phyloP scores from a whole-genome alignment of 2,113 vertebrate genomes.

The Clinocottus analis region DNA sequence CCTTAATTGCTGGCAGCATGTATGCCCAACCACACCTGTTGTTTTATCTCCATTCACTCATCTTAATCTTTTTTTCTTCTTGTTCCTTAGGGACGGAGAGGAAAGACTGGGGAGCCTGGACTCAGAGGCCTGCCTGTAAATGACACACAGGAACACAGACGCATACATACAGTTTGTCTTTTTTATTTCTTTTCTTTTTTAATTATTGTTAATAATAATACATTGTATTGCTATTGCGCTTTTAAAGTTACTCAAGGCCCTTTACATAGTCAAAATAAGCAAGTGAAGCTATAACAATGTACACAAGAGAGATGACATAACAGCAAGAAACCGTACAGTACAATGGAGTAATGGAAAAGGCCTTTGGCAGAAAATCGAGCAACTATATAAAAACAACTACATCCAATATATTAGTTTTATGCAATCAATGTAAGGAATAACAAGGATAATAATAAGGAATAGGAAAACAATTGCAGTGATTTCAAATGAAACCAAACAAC shows the following conservation, averaged over 20 bases:
- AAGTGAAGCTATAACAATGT: too few species aligned
- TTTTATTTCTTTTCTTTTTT: background rate
- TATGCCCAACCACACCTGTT: conserved; percentile 68
- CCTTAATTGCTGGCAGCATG: conserved; percentile 73
- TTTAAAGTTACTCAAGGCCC: too few species aligned
- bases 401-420: background rate
- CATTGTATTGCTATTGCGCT: too few species aligned
- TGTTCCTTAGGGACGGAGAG: conserved; percentile 79
- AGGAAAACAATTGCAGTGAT: background rate
- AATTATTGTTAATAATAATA: too few species aligned
- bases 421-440: background rate
- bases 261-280: too few species aligned
- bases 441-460: too few species aligned
- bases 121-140: conserved; percentile 79
- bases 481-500: background rate
- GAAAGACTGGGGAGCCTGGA: conserved; percentile 80
- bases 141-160: conserved; percentile 28
- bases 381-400: background rate
- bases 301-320: too few species aligned
- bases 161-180: background rate
- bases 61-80: conserved; percentile 27
- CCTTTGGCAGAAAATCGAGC: background rate
- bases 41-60: conserved; percentile 51
- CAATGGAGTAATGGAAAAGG: too few species aligned
- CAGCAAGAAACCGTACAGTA: too few species aligned